Evolutionary conservation across 2,888 invertebrate genomes (phyloP).

Genomic region (Magallana nippona): DNA sequence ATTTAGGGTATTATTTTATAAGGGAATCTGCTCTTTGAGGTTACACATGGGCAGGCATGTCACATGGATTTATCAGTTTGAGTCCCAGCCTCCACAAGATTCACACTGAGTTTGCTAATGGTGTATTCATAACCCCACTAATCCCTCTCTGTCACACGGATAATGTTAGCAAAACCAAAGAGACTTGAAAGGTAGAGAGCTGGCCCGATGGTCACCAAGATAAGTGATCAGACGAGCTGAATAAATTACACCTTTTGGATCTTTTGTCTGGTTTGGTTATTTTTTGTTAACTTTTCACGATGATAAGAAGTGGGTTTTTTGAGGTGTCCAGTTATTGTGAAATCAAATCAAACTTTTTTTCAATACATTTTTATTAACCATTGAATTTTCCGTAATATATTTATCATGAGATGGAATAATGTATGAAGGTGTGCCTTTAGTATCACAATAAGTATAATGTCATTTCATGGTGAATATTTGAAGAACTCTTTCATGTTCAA

Average conservation of each 20-base stretch:
- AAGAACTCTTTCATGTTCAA: neutral
- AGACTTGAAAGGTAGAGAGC: neutral
- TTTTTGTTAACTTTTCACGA: neutral
- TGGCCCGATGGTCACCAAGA: constrained; percentile 9
- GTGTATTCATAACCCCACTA: constrained; percentile 14
- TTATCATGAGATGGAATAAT: too few relatives aligned
- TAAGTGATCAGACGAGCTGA: constrained; percentile 2
- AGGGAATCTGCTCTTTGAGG: constrained; percentile 13
- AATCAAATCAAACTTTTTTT: too few relatives aligned
- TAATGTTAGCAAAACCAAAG: neutral
- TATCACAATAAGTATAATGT: too few relatives aligned
- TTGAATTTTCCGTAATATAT: too few relatives aligned
- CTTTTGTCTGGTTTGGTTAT: neutral
- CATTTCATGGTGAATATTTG: neutral
- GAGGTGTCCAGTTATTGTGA: too few relatives aligned
- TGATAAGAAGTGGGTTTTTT: too few relatives aligned
- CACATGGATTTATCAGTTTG: neutral
- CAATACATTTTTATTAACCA: too few relatives aligned
- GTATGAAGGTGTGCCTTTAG: too few relatives aligned
- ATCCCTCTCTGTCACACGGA: constrained; percentile 16
- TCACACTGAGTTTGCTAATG: constrained; percentile 17
- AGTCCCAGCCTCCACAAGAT: neutral
- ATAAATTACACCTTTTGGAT: neutral
- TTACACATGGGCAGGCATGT: constrained; percentile 27
- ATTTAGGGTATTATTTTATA: neutral